Evolutionary conservation across 1,140 invertebrate species (phyloP), one percentile per base, ranked within the genome.

Genomic region (Aradophagus sp.): DNA sequence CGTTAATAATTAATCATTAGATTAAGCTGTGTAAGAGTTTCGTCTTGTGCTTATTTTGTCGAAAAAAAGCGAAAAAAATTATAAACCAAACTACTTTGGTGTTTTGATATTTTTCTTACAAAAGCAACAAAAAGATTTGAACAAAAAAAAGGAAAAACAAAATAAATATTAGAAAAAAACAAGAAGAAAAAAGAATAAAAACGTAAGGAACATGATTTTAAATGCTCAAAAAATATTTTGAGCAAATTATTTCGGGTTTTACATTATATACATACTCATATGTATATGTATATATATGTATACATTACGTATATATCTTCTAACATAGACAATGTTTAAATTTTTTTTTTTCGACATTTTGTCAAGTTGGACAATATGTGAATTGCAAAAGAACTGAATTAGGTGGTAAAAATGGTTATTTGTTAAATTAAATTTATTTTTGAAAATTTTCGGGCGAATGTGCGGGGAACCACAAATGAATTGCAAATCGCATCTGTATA

Each of bases 21-120:
- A 69, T 35, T 77, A 75, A 74, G 74, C 70, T 71, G 75, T 75
- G 73, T 77, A 73, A 67, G 56, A 17, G 52, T 74, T 69, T 73
- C 58, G 62, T 63, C 55, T 69, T 74, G 53, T 42, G 50, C 41
- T 72, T 70, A 70, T 59, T 65, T 68, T 59, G 36, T 53, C 45
- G 26, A 35, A 19, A 35, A 50, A 44, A 44, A 44, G 12, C 39
- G 42, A 36, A 31, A 42, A 20, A 16, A 52, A 55, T 23, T 6
- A 12, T 39, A 52, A 26, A n/a, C n/a, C 31, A 63, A 63, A 63
- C 32, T 3, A 26, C 48, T 66, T 66, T 29, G 32, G 32, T 66
- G 63, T 67, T 67, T 58, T 67, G 50, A 67, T 67, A 58, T 67
- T 67, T 67, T 67, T 67, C 29, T 53, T 52, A 66, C 44, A 35